These are phyloP conservation scores for Hemichromis elongatus DNA, from an alignment of 2,113 vertebrate genomes.

Conservation along the genomic window DNA sequence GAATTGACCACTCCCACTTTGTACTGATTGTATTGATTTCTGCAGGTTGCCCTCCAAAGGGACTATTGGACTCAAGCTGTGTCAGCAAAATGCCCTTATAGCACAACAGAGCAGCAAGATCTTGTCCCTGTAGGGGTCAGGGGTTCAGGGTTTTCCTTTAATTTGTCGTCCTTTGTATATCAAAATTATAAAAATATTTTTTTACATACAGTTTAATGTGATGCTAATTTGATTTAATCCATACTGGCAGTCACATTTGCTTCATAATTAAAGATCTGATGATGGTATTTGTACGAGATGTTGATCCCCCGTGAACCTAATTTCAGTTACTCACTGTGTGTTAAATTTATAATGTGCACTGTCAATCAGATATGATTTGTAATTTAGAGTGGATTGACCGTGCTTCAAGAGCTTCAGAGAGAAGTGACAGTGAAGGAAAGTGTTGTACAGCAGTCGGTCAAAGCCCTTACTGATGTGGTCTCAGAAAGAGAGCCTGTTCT, in stretches of 20 bases:
- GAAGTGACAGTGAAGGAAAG: conserved; percentile 78
- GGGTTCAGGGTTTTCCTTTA: not conserved
- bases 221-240: not conserved
- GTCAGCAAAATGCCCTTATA: not conserved
- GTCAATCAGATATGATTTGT: not conserved
- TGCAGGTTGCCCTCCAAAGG: not conserved
- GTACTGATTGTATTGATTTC: not conserved
- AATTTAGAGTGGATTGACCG: conserved; percentile 72
- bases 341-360: not conserved
- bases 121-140: not conserved
- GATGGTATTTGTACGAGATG: not conserved
- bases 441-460: conserved; percentile 78
- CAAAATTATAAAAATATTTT: not conserved
- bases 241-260: not conserved
- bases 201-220: not conserved
- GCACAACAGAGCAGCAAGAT: not conserved
- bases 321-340: not conserved
- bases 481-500: conserved; percentile 63
- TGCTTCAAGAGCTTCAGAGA: conserved; percentile 75
- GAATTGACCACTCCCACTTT: not conserved
- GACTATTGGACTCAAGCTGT: not conserved
- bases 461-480: conserved; percentile 72
- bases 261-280: not conserved
- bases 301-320: not conserved
- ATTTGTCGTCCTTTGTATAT: not conserved